These are phyloP conservation scores for Potamarius usumacintae DNA, from an alignment of 2,113 vertebrate species.

Conservation along the genomic window DNA sequence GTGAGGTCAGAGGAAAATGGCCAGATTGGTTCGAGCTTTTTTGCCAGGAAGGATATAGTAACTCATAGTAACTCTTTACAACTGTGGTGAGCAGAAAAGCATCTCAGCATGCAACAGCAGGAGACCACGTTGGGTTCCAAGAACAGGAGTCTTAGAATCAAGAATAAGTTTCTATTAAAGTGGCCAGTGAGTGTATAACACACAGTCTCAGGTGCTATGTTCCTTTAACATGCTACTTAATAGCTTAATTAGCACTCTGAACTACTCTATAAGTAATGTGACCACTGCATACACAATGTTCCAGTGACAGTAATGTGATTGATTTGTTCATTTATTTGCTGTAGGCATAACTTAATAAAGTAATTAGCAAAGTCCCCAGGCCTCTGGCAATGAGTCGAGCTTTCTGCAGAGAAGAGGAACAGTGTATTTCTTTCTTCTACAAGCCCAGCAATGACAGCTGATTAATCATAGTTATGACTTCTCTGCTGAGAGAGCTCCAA, in stretches of 20 bases:
- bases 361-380: slow-evolving; percentile 60
- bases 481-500: slow-evolving; percentile 28
- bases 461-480: slow-evolving; percentile 47
- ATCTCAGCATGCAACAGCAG: no score
- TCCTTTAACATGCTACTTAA: not conserved
- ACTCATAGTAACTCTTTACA: no score
- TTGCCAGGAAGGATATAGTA: no score
- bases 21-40: no score
- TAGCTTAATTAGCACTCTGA: slow-evolving; percentile 25
- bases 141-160: no score
- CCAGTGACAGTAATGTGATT: slow-evolving; percentile 63
- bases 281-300: slow-evolving; percentile 36
- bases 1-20: no score
- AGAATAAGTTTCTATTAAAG: no score
- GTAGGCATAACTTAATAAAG: slow-evolving; percentile 63
- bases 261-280: slow-evolving; percentile 26
- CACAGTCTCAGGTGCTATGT: not conserved
- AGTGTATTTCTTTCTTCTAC: slow-evolving; percentile 1
- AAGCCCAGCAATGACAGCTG: slow-evolving; percentile 32
- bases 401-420: slow-evolving; percentile 23
- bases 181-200: not conserved
- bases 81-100: no score
- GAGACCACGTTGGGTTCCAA: no score
- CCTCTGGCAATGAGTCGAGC: slow-evolving; percentile 27
- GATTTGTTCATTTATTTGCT: slow-evolving; percentile 67